phyloP scores from a whole-genome alignment of 2,113 vertebrate species.

The Mellivora capensis region DNA sequence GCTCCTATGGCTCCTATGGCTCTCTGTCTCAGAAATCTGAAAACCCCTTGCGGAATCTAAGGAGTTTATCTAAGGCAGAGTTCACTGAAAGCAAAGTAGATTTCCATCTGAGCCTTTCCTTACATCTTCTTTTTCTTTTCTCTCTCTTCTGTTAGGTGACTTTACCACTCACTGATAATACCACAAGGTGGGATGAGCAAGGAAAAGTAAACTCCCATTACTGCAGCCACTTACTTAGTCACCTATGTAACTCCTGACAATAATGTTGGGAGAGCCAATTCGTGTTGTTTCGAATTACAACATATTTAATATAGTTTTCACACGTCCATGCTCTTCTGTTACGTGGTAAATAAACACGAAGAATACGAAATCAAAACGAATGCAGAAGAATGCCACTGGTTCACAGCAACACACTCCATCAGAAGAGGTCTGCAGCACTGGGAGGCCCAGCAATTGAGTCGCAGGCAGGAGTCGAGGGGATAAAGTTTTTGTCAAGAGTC shows the following conservation, averaged over 20 bases:
- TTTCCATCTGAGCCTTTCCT: background rate
- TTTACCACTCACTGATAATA: background rate
- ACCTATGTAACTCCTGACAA: background rate
- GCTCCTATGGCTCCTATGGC: background rate
- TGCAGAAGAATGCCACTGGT: background rate
- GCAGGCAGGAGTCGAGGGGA: background rate
- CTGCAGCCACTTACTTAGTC: background rate
- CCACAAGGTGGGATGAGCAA: background rate
- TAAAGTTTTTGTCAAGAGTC: background rate
- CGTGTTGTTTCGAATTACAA: background rate
- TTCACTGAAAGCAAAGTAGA: background rate
- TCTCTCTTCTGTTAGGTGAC: background rate
- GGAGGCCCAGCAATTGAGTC: background rate
- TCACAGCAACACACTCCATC: background rate
- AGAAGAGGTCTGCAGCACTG: rapidly evolving
- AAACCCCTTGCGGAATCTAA: background rate
- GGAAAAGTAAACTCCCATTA: background rate
- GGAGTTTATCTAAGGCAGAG: background rate
- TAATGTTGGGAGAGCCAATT: rapidly evolving
- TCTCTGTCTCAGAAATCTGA: background rate
- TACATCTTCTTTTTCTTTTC: background rate
- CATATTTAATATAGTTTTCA: background rate
- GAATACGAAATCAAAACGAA: background rate
- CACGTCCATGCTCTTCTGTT: background rate
- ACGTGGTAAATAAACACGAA: background rate